Conservation (phyloP, 1,140 invertebrate genomes). For the Drosophila leontia region DNA sequence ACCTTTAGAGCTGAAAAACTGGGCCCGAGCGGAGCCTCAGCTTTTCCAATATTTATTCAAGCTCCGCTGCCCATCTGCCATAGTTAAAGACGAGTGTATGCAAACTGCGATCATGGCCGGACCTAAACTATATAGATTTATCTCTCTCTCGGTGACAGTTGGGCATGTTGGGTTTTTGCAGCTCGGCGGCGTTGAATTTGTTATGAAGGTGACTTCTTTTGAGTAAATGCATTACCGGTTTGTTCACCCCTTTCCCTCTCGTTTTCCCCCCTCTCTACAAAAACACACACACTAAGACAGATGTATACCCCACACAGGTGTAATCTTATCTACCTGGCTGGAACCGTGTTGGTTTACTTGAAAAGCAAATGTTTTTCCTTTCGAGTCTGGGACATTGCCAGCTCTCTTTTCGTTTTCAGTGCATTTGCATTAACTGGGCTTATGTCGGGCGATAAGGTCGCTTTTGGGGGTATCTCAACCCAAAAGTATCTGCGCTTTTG, state of each 20-base stretch:
- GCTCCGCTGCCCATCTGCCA: constrained; percentile 15
- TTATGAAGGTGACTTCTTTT: constrained; percentile 81
- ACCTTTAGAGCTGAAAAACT: constrained; percentile 40
- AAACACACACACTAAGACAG: constrained; percentile 15
- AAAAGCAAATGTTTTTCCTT: constrained; percentile 52
- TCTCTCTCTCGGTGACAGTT: constrained; percentile 29
- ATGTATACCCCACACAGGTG: constrained; percentile 45
- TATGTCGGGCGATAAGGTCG: constrained; percentile 35
- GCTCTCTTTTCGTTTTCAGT: constrained; percentile 26
- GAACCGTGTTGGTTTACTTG: constrained; percentile 27
- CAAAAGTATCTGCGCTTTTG: constrained; percentile 8
- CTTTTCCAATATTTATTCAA: constrained; percentile 32
- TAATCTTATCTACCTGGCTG: constrained; percentile 72
- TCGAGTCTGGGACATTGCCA: constrained; percentile 19
- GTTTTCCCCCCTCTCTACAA: constrained; percentile 10
- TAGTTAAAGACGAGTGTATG: constrained; percentile 16
- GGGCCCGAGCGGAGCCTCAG: constrained; percentile 15
- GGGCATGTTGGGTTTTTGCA: constrained; percentile 40
- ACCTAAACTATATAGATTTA: constrained; percentile 52
- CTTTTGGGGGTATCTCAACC: constrained; percentile 1
- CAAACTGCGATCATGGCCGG: constrained; percentile 44
- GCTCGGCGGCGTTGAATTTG: constrained; percentile 48
- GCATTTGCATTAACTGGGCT: constrained; percentile 40
- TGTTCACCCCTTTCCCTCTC: constrained; percentile 48
- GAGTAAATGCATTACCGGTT: constrained; percentile 80